Base-by-base conservation (phyloP, 1,140 invertebrate genomes). In the Drosophila pseudoobscura region DNA sequence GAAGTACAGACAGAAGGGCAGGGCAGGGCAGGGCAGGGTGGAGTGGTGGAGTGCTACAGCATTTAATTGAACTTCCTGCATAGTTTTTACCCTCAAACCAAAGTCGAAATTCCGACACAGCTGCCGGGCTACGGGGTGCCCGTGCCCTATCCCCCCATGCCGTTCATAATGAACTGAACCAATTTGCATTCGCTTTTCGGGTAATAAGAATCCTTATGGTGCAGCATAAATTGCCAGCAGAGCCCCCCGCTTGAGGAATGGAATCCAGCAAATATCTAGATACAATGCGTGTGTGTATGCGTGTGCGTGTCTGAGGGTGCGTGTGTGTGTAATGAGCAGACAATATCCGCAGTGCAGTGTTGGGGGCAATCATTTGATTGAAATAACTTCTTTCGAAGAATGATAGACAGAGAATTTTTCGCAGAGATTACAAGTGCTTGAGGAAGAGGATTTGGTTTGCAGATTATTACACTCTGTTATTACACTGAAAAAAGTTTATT, bases 31-130 rank as follows among this genome's bases (percentile, higher is more conserved):
- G n/a, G 15, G 15, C 15, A 15, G 15, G 17, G 17, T 17, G 17
- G 17, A 13, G 35, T 39, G 11, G 35, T 39, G 35, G 29, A 75
- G 56, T 50, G 78, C 45, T 22, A 70, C 15, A 29, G 55, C 65
- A 72, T 85, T 85, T 82, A 82, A 85, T 87, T 75, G 70, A 82
- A 87, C 64, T 61, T 73, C 29, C 47, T 26, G 13, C 35, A 31
- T 26, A 77, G 26, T 59, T 56, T 56, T 51, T 15, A 29, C 45
- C 26, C 29, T 17, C 8, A 4, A 39, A 26, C 24, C 24, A 26
- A 26, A 26, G 4, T 26, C 24, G 5, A 39, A 15, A 63, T 46
- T 45, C 11, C 45, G 8, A 39, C 15, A 41, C 20, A 44, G 35
- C 20, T 20, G 20, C 20, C 1, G 20, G 20, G 20, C 1, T 20